Evolutionary conservation across 2,888 invertebrate species (phyloP).

Genomic region (Drosophila infuscata): DNA sequence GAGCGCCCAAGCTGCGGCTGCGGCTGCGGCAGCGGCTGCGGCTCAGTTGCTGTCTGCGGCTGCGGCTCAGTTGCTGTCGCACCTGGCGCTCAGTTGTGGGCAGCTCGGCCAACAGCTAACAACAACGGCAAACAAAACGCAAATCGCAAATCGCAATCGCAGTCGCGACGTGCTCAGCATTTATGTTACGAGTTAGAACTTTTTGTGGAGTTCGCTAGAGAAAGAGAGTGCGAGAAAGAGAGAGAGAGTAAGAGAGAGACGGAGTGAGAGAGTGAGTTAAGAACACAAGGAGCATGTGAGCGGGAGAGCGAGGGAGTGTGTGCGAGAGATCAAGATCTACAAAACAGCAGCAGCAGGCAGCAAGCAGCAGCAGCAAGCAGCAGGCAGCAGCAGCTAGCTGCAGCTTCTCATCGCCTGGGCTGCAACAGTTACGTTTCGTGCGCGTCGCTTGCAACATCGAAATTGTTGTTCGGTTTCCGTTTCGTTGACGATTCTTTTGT

Average conservation of each 20-base stretch:
- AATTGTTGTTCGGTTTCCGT: slow-evolving; percentile 35
- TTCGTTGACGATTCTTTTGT: slow-evolving; percentile 26
- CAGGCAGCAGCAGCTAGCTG: slow-evolving; percentile 44
- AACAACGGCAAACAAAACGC: slow-evolving; percentile 67
- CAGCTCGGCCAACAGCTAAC: slow-evolving; percentile 68
- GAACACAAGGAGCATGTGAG: slow-evolving; percentile 31
- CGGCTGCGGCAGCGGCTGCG: background rate
- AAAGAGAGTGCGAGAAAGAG: slow-evolving; percentile 3
- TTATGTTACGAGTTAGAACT: slow-evolving; percentile 54
- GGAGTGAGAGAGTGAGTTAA: slow-evolving; percentile 27
- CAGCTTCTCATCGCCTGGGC: slow-evolving; percentile 60
- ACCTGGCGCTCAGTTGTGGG: slow-evolving; percentile 76
- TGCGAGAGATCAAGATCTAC: slow-evolving; percentile 51
- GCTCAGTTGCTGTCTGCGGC: slow-evolving; percentile 46
- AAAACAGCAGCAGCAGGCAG: slow-evolving; percentile 2
- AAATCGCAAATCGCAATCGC: slow-evolving; percentile 32
- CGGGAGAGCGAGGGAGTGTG: slow-evolving; percentile 43
- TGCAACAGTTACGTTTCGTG: slow-evolving; percentile 60
- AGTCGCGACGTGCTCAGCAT: slow-evolving; percentile 44
- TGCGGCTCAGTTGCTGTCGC: slow-evolving; percentile 53
- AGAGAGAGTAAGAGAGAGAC: slow-evolving; percentile 13
- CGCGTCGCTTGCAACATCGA: slow-evolving; percentile 69
- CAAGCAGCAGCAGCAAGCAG: slow-evolving; percentile 44
- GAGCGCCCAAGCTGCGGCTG: slow-evolving; percentile 46
- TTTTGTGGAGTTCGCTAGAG: slow-evolving; percentile 30